Percentiles rank a stretch among this genome's conserved stretches.
These are phyloP conservation scores for Sebastes matsubarae DNA, from an alignment of 2,797 vertebrate species.

Conservation along the genomic window DNA sequence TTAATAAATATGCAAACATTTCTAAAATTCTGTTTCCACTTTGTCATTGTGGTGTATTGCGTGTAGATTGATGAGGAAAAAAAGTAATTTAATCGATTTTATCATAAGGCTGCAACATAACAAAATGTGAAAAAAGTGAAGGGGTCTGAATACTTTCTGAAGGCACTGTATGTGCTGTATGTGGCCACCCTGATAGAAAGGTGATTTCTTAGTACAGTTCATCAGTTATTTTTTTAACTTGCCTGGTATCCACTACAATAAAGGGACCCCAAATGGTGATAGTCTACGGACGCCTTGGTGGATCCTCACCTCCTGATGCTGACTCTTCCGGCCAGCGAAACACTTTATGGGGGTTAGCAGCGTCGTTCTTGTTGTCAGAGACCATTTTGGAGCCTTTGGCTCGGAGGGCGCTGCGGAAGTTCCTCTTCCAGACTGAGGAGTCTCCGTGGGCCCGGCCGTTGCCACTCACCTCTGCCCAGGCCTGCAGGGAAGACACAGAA, in stretches of 20 bases:
- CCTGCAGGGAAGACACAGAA: constrained; percentile 67
- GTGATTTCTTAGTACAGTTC: background rate
- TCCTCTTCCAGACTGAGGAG: constrained; percentile 90
- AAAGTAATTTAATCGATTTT: too few relatives aligned
- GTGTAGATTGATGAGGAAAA: too few relatives aligned
- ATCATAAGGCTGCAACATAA: too few relatives aligned
- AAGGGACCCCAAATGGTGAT: background rate
- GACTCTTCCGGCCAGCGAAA: constrained; percentile 75
- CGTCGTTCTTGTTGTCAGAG: constrained; percentile 82
- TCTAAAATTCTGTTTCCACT: too few relatives aligned
- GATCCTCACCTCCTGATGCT: constrained; percentile 59
- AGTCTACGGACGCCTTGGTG: background rate
- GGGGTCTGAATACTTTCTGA: too few relatives aligned
- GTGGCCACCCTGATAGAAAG: background rate
- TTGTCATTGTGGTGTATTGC: too few relatives aligned
- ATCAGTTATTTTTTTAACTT: background rate
- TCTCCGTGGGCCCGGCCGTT: constrained; percentile 75
- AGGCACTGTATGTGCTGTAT: background rate
- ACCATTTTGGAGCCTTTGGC: constrained; percentile 81
- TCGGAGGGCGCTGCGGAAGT: constrained; percentile 90
- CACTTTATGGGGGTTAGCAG: constrained; percentile 87
- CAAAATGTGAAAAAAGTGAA: too few relatives aligned
- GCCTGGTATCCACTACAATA: background rate
- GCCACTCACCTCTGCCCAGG: constrained; percentile 88
- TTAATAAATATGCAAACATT: too few relatives aligned